A percentile compares a stretch with the other conserved stretches of the same genome.
phyloP scores from a whole-genome alignment of 1,140 invertebrate genomes.

The Lethocerus indicus region DNA sequence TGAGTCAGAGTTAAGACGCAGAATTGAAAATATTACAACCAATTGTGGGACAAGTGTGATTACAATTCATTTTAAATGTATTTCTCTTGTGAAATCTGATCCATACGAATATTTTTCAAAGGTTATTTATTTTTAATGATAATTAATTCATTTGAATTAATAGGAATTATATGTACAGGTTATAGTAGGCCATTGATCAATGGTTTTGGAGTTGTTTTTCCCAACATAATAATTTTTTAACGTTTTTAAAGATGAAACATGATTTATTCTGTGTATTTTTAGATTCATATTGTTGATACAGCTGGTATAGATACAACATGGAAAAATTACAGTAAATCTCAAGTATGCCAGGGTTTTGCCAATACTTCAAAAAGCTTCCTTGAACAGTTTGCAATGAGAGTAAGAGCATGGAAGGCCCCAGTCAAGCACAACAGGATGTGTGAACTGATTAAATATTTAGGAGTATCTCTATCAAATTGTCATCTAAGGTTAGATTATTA shows the following conservation, averaged over 20 bases:
- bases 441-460: too few relatives aligned
- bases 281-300: slow-evolving; percentile 1
- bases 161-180: neutral
- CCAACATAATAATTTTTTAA: neutral
- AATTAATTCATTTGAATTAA: neutral
- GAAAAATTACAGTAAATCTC: neutral
- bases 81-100: neutral
- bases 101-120: neutral
- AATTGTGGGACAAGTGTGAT: neutral
- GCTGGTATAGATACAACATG: neutral
- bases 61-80: neutral
- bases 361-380: neutral
- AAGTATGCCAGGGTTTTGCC: neutral
- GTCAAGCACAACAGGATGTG: neutral
- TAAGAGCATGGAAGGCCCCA: neutral
- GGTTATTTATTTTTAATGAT: neutral
- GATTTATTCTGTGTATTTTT: neutral
- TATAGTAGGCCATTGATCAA: neutral
- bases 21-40: neutral
- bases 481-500: neutral
- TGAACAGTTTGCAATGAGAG: neutral
- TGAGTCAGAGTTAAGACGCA: neutral
- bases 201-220: neutral
- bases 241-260: neutral
- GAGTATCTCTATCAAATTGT: neutral